phyloP scores from a whole-genome alignment of 2,113 vertebrate genomes.

The Hassar affinis region DNA sequence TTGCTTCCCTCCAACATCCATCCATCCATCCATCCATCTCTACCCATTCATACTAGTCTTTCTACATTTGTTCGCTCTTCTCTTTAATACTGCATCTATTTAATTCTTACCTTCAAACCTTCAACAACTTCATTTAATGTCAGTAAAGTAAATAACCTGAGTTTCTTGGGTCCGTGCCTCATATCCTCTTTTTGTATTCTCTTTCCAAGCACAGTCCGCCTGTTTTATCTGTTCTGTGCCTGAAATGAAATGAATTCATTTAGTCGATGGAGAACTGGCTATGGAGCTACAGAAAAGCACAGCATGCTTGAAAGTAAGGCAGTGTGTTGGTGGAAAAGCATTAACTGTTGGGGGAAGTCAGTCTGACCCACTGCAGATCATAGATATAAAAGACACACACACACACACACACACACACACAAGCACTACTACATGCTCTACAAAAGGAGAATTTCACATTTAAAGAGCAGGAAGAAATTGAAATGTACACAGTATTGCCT shows the following conservation, averaged over 20 bases:
- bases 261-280: neutral
- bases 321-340: neutral
- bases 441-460: neutral
- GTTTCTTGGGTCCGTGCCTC: neutral
- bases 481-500: neutral
- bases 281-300: neutral
- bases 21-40: neutral
- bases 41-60: neutral
- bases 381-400: neutral
- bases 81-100: neutral
- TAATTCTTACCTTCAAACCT: neutral
- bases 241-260: neutral
- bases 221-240: neutral
- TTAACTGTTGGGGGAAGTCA: slow-evolving; percentile 12
- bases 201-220: neutral
- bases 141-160: neutral
- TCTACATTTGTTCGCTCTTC: neutral
- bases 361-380: slow-evolving; percentile 16
- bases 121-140: neutral
- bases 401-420: slow-evolving; percentile 5
- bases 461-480: neutral
- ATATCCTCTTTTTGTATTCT: neutral
- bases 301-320: neutral
- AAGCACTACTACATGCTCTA: neutral
- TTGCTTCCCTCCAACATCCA: too few species aligned